Evolutionary conservation across 2,888 invertebrate genomes (phyloP).

Genomic region (Luffia ferchaultella): DNA sequence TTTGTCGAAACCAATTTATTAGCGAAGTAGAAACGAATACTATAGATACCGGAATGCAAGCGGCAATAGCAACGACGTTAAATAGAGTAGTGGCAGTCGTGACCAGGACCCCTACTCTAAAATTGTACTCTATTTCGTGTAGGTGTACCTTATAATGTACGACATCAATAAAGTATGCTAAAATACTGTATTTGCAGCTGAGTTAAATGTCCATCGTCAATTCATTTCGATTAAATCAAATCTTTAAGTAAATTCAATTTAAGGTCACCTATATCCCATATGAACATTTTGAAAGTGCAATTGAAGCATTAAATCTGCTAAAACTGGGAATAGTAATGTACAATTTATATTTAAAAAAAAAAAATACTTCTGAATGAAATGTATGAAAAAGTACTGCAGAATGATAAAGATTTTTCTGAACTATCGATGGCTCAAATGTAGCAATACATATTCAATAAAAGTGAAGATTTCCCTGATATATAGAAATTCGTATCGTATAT

Average conservation of each 20-base stretch:
- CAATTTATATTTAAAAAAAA: not conserved
- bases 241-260: not conserved
- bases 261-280: not conserved
- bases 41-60: too few species aligned
- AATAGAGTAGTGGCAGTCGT: too few species aligned
- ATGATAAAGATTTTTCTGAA: constrained; percentile 1
- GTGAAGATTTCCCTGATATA: constrained; percentile 2
- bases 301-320: not conserved
- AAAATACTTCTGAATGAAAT: not conserved
- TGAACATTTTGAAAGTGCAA: not conserved
- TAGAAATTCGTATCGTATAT: constrained; percentile 5
- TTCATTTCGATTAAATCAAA: too few species aligned
- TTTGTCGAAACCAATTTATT: too few species aligned
- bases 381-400: not conserved
- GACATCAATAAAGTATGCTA: too few species aligned
- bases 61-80: too few species aligned
- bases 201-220: too few species aligned
- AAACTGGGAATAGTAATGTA: not conserved
- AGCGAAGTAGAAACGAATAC: too few species aligned
- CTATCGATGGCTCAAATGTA: constrained; percentile 3
- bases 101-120: too few species aligned
- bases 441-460: constrained; percentile 4
- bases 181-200: too few species aligned
- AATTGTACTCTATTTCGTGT: too few species aligned
- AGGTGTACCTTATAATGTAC: too few species aligned